A percentile compares a stretch with the other conserved stretches of the same genome.
Evolutionary conservation across 2,797 vertebrate species (phyloP).

Genomic region (Spondyliosoma cantharus): DNA sequence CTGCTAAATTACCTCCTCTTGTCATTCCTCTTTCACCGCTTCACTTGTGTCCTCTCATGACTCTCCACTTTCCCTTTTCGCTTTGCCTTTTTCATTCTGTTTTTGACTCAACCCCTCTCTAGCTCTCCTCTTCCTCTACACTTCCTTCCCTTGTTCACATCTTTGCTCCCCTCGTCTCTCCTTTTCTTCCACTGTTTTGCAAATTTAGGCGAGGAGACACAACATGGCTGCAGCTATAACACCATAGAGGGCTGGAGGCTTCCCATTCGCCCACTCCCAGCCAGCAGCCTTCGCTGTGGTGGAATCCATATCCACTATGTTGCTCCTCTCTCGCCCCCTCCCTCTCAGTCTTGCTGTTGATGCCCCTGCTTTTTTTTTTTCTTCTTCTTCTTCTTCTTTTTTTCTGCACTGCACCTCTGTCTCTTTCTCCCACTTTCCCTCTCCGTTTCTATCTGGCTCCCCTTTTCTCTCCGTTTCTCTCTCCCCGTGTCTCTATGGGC

Average conservation of each 20-base stretch:
- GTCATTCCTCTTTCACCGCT: slow-evolving; percentile 23
- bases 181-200: slow-evolving; percentile 33
- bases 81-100: slow-evolving; percentile 22
- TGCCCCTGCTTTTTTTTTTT: slow-evolving; percentile 37
- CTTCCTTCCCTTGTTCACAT: neutral
- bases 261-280: slow-evolving; percentile 77
- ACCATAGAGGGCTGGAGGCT: slow-evolving; percentile 69
- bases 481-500: slow-evolving; percentile 78
- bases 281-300: slow-evolving; percentile 73
- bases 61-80: neutral
- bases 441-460: slow-evolving; percentile 49
- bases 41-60: slow-evolving; percentile 26
- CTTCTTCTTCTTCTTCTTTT: neutral
- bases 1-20: slow-evolving; percentile 23
- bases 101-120: slow-evolving; percentile 25
- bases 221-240: slow-evolving; percentile 68
- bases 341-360: slow-evolving; percentile 58
- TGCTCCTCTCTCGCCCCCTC: slow-evolving; percentile 61
- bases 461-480: slow-evolving; percentile 55
- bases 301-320: slow-evolving; percentile 79
- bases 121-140: neutral
- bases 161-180: slow-evolving; percentile 48
- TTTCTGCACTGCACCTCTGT: slow-evolving; percentile 59
- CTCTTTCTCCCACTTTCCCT: slow-evolving; percentile 61
- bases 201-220: slow-evolving; percentile 68